A percentile compares a stretch with the other conserved stretches of the same genome.
phyloP scores from a whole-genome alignment of 2,797 vertebrate genomes.

The Pangasius mekongensis region DNA sequence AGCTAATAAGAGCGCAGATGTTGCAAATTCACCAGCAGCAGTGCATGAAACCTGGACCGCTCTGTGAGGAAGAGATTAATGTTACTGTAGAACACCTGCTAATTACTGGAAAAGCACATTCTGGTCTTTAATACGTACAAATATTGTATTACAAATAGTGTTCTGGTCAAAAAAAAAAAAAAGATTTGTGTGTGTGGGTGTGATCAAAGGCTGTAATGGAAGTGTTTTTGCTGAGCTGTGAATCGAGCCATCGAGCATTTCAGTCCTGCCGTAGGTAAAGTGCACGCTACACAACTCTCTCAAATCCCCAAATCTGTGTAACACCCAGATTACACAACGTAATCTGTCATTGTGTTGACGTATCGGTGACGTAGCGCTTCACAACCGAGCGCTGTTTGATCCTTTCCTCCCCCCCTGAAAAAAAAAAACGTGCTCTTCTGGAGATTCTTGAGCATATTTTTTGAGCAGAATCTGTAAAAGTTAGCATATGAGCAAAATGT shows the following conservation, averaged over 20 bases:
- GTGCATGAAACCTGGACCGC: background rate
- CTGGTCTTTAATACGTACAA: background rate
- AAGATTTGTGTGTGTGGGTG: background rate
- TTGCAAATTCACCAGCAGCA: background rate
- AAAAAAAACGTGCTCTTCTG: background rate
- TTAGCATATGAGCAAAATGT: background rate
- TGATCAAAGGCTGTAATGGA: slow-evolving; percentile 3
- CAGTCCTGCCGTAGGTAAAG: background rate
- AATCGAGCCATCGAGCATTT: background rate
- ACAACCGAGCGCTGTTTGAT: background rate
- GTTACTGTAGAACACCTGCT: background rate
- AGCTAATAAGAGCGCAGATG: background rate
- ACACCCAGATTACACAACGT: background rate
- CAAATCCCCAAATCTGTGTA: background rate
- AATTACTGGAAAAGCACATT: background rate
- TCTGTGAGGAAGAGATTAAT: background rate
- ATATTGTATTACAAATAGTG: too few species aligned
- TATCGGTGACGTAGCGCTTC: background rate
- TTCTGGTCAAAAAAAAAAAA: background rate
- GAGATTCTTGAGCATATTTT: background rate
- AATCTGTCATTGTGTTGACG: background rate
- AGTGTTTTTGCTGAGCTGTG: slow-evolving; percentile 1
- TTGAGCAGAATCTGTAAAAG: background rate
- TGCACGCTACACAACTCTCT: background rate
- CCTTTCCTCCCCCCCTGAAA: background rate